A percentile compares a stretch with the other conserved stretches of the same genome.
Evolutionary conservation across 1,140 invertebrate species (phyloP).

Genomic region (Pararge aegeria): DNA sequence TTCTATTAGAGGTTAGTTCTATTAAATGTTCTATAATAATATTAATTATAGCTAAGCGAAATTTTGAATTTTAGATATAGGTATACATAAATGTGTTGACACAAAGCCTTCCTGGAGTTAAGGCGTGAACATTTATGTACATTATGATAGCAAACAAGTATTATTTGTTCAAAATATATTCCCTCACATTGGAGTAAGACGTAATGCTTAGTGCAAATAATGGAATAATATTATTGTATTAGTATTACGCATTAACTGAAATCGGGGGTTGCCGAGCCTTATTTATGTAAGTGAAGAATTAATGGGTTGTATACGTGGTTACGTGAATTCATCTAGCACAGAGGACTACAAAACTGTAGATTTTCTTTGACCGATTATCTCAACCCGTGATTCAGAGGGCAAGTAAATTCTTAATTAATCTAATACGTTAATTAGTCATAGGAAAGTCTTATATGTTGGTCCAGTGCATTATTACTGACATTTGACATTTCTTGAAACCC

Average conservation of each 20-base stretch:
- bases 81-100: background rate
- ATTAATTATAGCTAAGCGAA: no score
- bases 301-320: background rate
- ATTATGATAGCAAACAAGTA: conserved; percentile 15
- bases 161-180: conserved; percentile 23
- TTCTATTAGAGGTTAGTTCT: no score
- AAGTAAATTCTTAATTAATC: no score
- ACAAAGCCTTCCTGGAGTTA: background rate
- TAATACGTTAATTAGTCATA: no score
- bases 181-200: conserved; percentile 2
- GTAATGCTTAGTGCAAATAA: conserved; percentile 35
- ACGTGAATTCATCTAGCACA: background rate
- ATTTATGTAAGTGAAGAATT: conserved; percentile 12
- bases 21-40: no score
- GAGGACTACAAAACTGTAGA: no score
- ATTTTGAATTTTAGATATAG: background rate
- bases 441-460: no score
- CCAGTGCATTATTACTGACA: no score
- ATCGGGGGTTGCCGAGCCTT: conserved; percentile 26
- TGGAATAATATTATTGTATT: conserved; percentile 50
- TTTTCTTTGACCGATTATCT: no score
- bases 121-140: conserved; percentile 10
- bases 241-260: conserved; percentile 37
- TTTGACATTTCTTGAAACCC: no score
- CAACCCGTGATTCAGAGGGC: no score